Conservation (phyloP, 2,888 invertebrate species). For the Polylopha cassiicola region DNA sequence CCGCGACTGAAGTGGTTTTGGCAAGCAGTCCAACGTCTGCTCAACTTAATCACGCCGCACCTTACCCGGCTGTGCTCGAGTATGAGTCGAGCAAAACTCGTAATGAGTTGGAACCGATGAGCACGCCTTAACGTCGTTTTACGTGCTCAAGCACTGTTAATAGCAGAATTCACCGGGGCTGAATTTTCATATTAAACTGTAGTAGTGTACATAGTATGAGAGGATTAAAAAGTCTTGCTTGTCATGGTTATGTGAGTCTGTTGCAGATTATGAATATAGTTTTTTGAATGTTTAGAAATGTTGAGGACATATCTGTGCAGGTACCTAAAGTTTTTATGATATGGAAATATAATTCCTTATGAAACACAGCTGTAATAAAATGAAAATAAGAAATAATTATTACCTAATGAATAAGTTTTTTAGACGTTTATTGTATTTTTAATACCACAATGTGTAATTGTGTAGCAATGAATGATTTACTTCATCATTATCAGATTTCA, state of each 20-base stretch:
- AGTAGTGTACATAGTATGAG: slow-evolving; percentile 11
- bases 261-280: no score
- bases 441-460: no score
- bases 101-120: slow-evolving; percentile 65
- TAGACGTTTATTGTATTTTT: no score
- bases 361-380: background rate
- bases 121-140: slow-evolving; percentile 49
- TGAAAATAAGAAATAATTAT: background rate
- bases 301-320: no score
- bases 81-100: slow-evolving; percentile 49
- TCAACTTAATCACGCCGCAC: slow-evolving; percentile 65
- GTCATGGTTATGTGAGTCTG: slow-evolving; percentile 11
- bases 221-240: slow-evolving; percentile 17
- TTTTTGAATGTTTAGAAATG: no score
- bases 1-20: slow-evolving; percentile 64
- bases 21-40: slow-evolving; percentile 58
- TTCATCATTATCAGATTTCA: no score
- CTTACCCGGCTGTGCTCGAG: slow-evolving; percentile 51
- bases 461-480: no score
- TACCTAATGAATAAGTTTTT: slow-evolving; percentile 6
- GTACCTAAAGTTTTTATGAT: no score
- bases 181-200: slow-evolving; percentile 28
- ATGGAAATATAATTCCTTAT: no score
- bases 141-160: slow-evolving; percentile 52
- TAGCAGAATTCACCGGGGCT: slow-evolving; percentile 29